Evolutionary conservation across 2,888 invertebrate genomes (phyloP).

Genomic region (Lydus trimaculatus): DNA sequence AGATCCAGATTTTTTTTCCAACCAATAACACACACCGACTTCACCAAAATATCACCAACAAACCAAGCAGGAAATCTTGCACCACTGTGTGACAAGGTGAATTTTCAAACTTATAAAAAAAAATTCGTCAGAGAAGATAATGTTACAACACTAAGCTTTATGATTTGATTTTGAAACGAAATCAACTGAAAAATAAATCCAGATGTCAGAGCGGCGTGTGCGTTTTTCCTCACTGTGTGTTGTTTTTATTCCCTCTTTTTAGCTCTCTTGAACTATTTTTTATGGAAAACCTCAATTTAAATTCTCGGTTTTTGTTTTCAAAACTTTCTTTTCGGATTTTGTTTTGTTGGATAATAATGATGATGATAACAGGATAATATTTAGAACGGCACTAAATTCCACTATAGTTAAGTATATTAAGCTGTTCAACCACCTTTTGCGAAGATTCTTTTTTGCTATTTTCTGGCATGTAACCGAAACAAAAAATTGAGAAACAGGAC

Average conservation of each 20-base stretch:
- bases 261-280: background rate
- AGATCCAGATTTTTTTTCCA: constrained; percentile 13
- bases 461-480: constrained; percentile 8
- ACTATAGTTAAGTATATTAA: constrained; percentile 3
- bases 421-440: constrained; percentile 16
- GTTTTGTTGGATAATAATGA: background rate
- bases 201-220: background rate
- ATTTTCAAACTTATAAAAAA: constrained; percentile 4
- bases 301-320: constrained; percentile 16
- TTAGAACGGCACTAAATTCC: constrained; percentile 18
- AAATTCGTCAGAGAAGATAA: background rate
- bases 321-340: background rate
- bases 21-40: constrained; percentile 23
- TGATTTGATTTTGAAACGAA: constrained; percentile 8
- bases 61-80: constrained; percentile 27
- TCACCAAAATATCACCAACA: constrained; percentile 26
- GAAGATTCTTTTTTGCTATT: background rate
- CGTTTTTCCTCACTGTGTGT: background rate
- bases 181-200: constrained; percentile 7
- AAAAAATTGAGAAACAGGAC: constrained; percentile 15
- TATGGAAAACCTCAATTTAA: background rate
- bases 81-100: constrained; percentile 14
- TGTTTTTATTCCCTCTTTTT: background rate
- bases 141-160: constrained; percentile 19
- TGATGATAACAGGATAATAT: background rate